Conservation (phyloP, 2,113 vertebrate genomes). For the Crotalus horridus region DNA sequence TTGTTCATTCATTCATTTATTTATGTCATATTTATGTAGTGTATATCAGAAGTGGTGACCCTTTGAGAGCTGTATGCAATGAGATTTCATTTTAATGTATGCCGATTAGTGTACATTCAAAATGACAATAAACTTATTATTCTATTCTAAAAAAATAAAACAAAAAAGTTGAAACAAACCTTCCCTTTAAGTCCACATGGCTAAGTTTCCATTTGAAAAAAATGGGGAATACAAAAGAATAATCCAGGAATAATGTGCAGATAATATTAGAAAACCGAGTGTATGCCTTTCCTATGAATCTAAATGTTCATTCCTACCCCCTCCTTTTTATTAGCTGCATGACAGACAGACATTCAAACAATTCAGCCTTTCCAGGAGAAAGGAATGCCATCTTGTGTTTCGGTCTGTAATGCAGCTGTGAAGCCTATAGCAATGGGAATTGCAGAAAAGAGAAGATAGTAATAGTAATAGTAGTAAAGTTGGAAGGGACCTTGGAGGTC, state of each 20-base stretch:
- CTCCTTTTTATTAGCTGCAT: not conserved
- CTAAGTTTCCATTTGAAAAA: not conserved
- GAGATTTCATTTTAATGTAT: too few relatives aligned
- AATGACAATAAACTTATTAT: too few relatives aligned
- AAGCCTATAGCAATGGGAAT: not conserved
- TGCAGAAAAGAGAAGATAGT: not conserved
- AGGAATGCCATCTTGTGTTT: not conserved
- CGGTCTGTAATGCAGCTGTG: not conserved
- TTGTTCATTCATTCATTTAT: too few relatives aligned
- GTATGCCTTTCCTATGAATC: not conserved
- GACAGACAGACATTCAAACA: not conserved
- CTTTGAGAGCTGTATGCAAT: too few relatives aligned
- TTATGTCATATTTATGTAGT: too few relatives aligned
- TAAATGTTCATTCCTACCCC: not conserved
- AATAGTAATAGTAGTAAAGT: too few relatives aligned
- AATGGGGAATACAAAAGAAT: not conserved
- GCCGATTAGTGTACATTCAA: too few relatives aligned
- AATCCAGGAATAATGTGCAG: not conserved
- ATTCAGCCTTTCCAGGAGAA: not conserved
- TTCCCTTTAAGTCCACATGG: not conserved
- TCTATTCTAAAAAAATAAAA: too few relatives aligned
- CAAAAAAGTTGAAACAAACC: too few relatives aligned
- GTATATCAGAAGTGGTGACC: too few relatives aligned
- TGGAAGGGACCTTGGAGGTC: too few relatives aligned
- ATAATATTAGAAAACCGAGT: not conserved